phyloP scores from a whole-genome alignment of 2,113 vertebrate species.

The Mugil cephalus region DNA sequence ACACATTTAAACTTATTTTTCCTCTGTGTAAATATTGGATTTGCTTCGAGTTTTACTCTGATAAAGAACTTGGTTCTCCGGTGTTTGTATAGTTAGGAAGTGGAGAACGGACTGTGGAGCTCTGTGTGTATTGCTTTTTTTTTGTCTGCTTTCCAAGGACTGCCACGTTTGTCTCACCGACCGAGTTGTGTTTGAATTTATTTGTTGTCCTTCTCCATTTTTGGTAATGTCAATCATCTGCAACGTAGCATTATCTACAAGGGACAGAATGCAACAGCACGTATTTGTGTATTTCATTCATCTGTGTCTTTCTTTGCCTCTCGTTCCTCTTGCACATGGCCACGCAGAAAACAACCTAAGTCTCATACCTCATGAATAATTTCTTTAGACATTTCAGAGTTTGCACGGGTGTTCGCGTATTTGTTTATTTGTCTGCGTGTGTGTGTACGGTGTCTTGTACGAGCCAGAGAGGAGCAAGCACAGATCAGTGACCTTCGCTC shows the following conservation, averaged over 20 bases:
- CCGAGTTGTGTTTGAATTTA: neutral
- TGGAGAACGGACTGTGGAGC: neutral
- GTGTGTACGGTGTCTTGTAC: neutral
- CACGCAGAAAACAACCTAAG: neutral
- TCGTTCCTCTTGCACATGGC: neutral
- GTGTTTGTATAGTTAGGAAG: no score
- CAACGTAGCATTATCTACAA: neutral
- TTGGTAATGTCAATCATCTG: neutral
- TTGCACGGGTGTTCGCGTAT: conserved; percentile 21
- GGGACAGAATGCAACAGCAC: neutral
- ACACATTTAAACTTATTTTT: conserved; percentile 5
- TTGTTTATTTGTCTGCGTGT: conserved; percentile 27
- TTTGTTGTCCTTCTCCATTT: neutral
- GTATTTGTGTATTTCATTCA: neutral
- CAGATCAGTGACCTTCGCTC: conserved; percentile 71
- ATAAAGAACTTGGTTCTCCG: neutral
- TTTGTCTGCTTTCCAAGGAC: neutral
- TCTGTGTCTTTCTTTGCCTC: neutral
- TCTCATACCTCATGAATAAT: conserved; percentile 40
- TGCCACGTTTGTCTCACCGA: neutral
- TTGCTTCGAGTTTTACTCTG: neutral
- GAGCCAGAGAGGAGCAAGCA: conserved; percentile 24
- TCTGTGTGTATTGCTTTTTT: neutral
- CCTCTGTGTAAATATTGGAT: neutral
- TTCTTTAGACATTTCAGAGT: conserved; percentile 28